Evolutionary conservation across 2,888 invertebrate genomes (phyloP).

Genomic region (Melieria picta): DNA sequence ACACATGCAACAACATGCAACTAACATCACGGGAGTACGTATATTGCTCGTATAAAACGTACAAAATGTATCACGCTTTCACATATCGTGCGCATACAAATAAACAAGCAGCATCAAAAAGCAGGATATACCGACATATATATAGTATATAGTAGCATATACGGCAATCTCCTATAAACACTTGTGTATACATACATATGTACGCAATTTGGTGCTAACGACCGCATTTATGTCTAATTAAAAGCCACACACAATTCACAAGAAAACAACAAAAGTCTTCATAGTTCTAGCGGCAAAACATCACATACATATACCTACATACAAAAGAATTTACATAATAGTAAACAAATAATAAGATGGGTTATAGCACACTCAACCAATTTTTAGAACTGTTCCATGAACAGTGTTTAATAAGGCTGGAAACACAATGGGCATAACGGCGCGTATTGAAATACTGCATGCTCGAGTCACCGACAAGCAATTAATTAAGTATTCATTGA

Average conservation of each 20-base stretch:
- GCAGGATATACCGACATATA: background rate
- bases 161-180: background rate
- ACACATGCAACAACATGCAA: slow-evolving; percentile 28
- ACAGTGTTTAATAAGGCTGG: too few relatives aligned
- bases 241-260: too few relatives aligned
- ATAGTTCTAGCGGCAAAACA: too few relatives aligned
- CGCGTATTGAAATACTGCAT: too few relatives aligned
- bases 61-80: slow-evolving; percentile 23
- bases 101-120: background rate
- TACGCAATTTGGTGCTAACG: background rate
- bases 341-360: too few relatives aligned
- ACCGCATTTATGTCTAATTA: background rate
- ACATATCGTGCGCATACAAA: slow-evolving; percentile 36
- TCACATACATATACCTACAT: background rate
- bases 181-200: slow-evolving; percentile 3
- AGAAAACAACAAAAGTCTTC: too few relatives aligned
- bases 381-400: too few relatives aligned
- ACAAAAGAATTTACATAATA: too few relatives aligned
- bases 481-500: too few relatives aligned
- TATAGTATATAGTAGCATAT: background rate
- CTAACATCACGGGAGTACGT: slow-evolving; percentile 36
- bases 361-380: too few relatives aligned
- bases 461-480: too few relatives aligned
- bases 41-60: slow-evolving; percentile 34
- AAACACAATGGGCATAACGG: too few relatives aligned